These are phyloP conservation scores for Premnoplex brunnescens DNA, from an alignment of 2,797 vertebrate species.

Conservation along the genomic window DNA sequence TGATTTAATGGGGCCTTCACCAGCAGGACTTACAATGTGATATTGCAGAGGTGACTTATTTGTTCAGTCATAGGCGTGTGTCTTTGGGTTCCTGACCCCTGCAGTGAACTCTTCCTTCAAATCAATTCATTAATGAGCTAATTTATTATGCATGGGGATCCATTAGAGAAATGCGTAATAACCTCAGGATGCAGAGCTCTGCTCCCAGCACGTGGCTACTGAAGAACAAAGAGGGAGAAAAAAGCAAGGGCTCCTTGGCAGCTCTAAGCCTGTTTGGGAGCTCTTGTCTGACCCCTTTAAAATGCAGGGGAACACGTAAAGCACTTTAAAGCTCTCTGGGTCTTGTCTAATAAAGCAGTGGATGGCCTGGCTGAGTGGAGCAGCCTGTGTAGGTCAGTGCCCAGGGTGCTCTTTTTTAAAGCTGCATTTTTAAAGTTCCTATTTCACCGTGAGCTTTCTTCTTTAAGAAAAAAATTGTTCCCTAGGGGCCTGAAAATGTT, in stretches of 20 bases:
- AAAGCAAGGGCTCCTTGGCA: background rate
- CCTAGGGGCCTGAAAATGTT: background rate
- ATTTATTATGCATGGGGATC: slow-evolving; percentile 40
- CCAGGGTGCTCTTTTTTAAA: background rate
- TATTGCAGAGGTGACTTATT: background rate
- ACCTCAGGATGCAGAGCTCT: slow-evolving; percentile 4
- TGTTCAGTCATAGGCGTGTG: background rate
- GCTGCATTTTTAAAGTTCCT: background rate
- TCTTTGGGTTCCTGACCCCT: slow-evolving; percentile 14
- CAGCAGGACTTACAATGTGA: background rate
- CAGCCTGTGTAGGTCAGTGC: background rate
- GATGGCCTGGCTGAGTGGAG: background rate
- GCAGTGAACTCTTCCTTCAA: slow-evolving; percentile 3
- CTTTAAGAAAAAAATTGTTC: background rate
- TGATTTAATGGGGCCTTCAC: slow-evolving; percentile 13
- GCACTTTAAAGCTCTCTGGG: background rate
- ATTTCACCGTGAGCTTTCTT: background rate
- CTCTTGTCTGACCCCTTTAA: background rate
- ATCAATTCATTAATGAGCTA: slow-evolving; percentile 42
- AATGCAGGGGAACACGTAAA: background rate
- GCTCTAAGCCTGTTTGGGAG: background rate
- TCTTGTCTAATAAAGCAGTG: background rate
- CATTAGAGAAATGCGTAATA: slow-evolving; percentile 17
- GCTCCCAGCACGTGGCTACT: background rate
- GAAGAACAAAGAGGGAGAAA: background rate